phyloP scores from a whole-genome alignment of 2,797 vertebrate species.

The Coregonus suidteri region DNA sequence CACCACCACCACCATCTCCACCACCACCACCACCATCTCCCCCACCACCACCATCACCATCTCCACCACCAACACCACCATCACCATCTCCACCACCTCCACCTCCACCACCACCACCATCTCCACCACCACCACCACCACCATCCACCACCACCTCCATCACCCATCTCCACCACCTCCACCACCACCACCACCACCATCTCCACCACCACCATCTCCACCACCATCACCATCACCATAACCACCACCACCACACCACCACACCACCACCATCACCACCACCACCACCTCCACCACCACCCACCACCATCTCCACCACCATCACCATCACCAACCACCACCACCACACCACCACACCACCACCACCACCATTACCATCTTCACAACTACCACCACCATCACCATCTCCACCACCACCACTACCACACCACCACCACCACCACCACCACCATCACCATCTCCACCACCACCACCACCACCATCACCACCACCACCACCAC shows the following conservation, averaged over 20 bases:
- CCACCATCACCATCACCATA: not conserved
- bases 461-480: not conserved
- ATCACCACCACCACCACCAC: not conserved
- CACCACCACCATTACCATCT: not conserved
- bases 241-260: not conserved
- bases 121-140: too few relatives aligned
- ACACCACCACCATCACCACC: not conserved
- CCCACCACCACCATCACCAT: too few relatives aligned
- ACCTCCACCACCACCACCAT: not conserved
- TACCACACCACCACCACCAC: not conserved
- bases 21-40: too few relatives aligned
- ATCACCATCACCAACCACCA: not conserved
- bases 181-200: not conserved
- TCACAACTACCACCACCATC: not conserved
- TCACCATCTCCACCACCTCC: not conserved
- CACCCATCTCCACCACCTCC: not conserved
- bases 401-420: not conserved
- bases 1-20: too few relatives aligned
- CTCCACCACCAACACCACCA: too few relatives aligned
- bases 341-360: not conserved
- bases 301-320: too few relatives aligned
- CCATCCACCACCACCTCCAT: too few relatives aligned
- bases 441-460: not conserved
- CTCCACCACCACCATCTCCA: not conserved
- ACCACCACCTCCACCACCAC: not conserved